Evolutionary conservation across 2,113 vertebrate species (phyloP).

Genomic region (Entomyzon cyanotis): DNA sequence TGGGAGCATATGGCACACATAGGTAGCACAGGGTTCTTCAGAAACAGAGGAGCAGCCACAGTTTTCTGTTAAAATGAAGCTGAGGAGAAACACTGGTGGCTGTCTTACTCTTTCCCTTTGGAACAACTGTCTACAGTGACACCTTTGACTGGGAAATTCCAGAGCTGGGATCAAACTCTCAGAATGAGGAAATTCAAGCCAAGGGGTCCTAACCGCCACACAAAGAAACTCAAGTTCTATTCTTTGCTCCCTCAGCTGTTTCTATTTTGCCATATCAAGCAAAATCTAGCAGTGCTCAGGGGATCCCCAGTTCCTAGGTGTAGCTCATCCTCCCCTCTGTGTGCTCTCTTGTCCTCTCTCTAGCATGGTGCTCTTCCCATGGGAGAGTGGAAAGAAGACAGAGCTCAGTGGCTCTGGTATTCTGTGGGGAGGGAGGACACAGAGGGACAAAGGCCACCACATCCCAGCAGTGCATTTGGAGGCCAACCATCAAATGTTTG

Average conservation of each 20-base stretch:
- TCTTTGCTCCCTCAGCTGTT: background rate
- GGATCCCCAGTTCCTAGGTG: background rate
- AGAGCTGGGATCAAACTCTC: background rate
- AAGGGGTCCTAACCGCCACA: background rate
- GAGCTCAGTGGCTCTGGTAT: background rate
- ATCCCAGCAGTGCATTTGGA: background rate
- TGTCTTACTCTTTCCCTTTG: background rate
- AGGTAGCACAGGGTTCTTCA: background rate
- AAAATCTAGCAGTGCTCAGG: fast-evolving
- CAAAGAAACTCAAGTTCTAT: background rate
- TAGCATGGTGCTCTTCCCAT: background rate
- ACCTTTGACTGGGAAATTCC: background rate
- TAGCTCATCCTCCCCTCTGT: background rate
- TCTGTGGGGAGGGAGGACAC: background rate
- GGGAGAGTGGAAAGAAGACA: background rate
- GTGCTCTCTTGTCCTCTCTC: background rate
- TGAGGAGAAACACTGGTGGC: background rate
- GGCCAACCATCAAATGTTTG: background rate
- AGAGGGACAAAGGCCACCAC: background rate
- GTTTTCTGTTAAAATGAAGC: background rate
- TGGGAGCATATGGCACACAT: background rate
- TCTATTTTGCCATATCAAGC: background rate
- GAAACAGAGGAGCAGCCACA: background rate
- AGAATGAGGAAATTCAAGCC: background rate
- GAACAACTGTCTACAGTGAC: background rate